Conservation (phyloP, 2,888 invertebrate genomes). For the Apomyelois bistriatella region DNA sequence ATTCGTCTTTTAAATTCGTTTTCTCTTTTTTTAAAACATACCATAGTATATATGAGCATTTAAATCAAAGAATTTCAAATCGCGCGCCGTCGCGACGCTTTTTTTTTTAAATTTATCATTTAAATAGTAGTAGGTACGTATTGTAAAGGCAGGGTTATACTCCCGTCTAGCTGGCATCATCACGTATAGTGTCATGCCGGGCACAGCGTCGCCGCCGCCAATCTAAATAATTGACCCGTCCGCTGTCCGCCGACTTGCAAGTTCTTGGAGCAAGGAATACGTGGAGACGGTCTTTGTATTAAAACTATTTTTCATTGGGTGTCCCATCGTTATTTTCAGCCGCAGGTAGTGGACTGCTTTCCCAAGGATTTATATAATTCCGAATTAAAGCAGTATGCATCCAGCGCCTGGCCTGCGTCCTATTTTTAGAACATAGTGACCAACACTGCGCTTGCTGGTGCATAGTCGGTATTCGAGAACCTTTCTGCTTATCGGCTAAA, state of each 20-base stretch:
- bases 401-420: too few species aligned
- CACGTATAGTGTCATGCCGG: slow-evolving; percentile 46
- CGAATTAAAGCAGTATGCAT: too few species aligned
- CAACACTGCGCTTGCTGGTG: too few species aligned
- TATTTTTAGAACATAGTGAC: too few species aligned
- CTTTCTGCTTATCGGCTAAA: too few species aligned
- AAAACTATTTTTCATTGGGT: not conserved
- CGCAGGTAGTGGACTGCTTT: too few species aligned
- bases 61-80: too few species aligned
- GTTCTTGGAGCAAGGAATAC: slow-evolving; percentile 43
- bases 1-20: not conserved
- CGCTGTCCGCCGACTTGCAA: slow-evolving; percentile 68
- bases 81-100: too few species aligned
- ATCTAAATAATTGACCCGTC: slow-evolving; percentile 78
- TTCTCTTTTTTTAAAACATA: not conserved
- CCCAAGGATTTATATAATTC: too few species aligned
- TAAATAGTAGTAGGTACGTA: not conserved
- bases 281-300: slow-evolving; percentile 35
- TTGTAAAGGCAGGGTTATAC: slow-evolving; percentile 5
- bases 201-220: slow-evolving; percentile 63
- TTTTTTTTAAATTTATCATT: too few species aligned
- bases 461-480: too few species aligned
- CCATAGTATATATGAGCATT: not conserved
- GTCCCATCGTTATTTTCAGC: too few species aligned
- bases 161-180: slow-evolving; percentile 32